Percentiles rank a stretch among this genome's conserved stretches.
phyloP scores from a whole-genome alignment of 2,797 vertebrate genomes.

The Sarcophilus harrisii region DNA sequence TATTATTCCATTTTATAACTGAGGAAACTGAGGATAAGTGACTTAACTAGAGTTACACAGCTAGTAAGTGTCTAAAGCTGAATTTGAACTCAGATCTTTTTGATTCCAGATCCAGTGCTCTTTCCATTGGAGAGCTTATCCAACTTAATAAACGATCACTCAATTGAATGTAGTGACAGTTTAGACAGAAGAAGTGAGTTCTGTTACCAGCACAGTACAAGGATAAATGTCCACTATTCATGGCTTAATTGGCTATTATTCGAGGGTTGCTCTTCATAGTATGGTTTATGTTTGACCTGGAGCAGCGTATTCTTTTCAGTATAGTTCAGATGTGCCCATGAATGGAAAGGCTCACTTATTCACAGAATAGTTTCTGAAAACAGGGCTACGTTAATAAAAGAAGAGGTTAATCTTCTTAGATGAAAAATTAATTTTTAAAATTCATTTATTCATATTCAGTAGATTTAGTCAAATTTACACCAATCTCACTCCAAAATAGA shows the following conservation, averaged over 20 bases:
- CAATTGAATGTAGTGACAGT: conserved; percentile 21
- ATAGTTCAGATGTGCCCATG: conserved; percentile 31
- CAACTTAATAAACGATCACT: background rate
- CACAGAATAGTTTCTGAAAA: conserved; percentile 34
- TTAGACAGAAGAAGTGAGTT: conserved; percentile 38
- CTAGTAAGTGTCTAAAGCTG: background rate
- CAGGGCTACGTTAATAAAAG: background rate
- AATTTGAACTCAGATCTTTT: background rate
- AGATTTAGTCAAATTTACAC: conserved; percentile 10
- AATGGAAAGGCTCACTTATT: conserved; percentile 51
- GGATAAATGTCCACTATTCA: conserved; percentile 40
- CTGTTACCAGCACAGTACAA: conserved; percentile 3
- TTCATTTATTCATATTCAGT: conserved; percentile 13
- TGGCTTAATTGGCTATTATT: conserved; percentile 16
- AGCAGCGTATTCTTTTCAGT: conserved; percentile 57
- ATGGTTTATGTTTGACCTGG: conserved; percentile 40
- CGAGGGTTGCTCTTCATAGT: conserved; percentile 26
- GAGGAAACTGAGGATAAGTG: background rate
- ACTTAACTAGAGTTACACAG: background rate
- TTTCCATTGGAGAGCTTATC: background rate
- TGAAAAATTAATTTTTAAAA: conserved; percentile 21
- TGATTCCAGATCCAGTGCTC: background rate
- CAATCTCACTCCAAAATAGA: conserved; percentile 39
- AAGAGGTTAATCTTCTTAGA: conserved; percentile 21
- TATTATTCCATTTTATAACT: background rate